Evolutionary conservation across 2,888 invertebrate genomes (phyloP).

Genomic region (Trissolcus japonicus): DNA sequence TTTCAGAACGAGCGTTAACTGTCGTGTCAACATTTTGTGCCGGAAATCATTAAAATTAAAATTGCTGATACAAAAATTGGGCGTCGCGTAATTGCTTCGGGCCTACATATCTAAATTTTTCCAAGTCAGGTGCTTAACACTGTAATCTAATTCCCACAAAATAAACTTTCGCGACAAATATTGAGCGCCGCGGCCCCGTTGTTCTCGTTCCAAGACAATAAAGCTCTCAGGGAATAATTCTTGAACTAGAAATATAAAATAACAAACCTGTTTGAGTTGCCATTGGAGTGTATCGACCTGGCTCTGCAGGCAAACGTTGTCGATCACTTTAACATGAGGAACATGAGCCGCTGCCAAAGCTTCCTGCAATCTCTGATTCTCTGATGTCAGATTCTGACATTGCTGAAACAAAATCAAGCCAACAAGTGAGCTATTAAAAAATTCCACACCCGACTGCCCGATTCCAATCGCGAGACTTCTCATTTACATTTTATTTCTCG

Average conservation of each 20-base stretch:
- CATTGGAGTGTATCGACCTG: constrained; percentile 84
- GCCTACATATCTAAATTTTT: constrained; percentile 35
- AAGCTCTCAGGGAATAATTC: constrained; percentile 40
- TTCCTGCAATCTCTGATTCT: constrained; percentile 75
- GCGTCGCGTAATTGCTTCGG: constrained; percentile 1
- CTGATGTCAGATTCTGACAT: constrained; percentile 75
- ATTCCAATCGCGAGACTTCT: constrained; percentile 15
- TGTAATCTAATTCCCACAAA: constrained; percentile 38
- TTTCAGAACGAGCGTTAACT: too few relatives aligned
- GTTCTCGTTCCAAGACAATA: constrained; percentile 44
- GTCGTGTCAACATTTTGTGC: too few relatives aligned
- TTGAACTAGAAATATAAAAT: constrained; percentile 52
- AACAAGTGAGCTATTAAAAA: constrained; percentile 22
- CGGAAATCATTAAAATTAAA: too few relatives aligned
- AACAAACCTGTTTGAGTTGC: constrained; percentile 84
- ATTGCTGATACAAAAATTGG: too few relatives aligned
- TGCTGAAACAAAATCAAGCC: constrained; percentile 71
- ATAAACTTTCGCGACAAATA: constrained; percentile 46
- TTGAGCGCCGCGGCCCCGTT: constrained; percentile 24
- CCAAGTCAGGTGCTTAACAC: constrained; percentile 11
- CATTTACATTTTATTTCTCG: background rate
- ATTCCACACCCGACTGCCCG: constrained; percentile 11
- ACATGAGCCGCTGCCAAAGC: constrained; percentile 67
- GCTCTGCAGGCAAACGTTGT: constrained; percentile 81
- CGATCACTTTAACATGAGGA: constrained; percentile 77